A percentile compares a stretch with the other conserved stretches of the same genome.
These are phyloP conservation scores for Netelia virgata DNA, from an alignment of 2,888 invertebrate species.

Conservation along the genomic window DNA sequence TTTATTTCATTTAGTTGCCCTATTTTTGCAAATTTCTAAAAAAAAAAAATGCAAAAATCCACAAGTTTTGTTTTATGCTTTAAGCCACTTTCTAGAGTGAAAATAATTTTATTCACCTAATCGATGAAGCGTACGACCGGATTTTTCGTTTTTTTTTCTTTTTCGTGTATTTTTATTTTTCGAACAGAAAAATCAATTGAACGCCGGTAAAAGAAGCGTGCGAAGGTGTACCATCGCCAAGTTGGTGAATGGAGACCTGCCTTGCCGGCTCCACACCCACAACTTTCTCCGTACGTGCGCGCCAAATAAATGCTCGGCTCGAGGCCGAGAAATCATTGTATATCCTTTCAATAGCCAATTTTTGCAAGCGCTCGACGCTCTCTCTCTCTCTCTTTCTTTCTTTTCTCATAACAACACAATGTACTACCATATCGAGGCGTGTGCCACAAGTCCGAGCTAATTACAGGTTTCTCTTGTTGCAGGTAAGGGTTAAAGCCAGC, in stretches of 20 bases:
- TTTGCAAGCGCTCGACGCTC: not conserved
- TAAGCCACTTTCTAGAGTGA: slow-evolving; percentile 1
- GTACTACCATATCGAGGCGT: slow-evolving; percentile 45
- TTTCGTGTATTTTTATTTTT: slow-evolving; percentile 6
- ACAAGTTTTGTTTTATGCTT: not conserved
- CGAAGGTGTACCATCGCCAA: slow-evolving; percentile 14
- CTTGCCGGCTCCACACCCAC: slow-evolving; percentile 61
- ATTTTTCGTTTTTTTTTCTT: not conserved
- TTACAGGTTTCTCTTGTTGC: slow-evolving; percentile 75
- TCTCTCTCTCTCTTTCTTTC: slow-evolving; percentile 6
- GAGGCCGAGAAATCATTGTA: not conserved
- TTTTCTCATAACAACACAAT: slow-evolving; percentile 30
- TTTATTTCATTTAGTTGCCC: not conserved
- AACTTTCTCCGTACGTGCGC: slow-evolving; percentile 48
- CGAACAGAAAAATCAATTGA: slow-evolving; percentile 59
- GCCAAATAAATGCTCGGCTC: not conserved
- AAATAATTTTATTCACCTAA: not conserved
- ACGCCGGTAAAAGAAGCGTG: slow-evolving; percentile 54
- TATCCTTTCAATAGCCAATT: slow-evolving; percentile 9
- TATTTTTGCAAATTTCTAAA: not conserved
- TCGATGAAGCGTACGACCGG: not conserved
- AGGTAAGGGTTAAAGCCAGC: slow-evolving; percentile 76
- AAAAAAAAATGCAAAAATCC: not conserved
- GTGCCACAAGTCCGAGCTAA: slow-evolving; percentile 59
- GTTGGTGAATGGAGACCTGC: slow-evolving; percentile 38